phyloP scores from a whole-genome alignment of 2,888 invertebrate genomes.

The Megaustenia siamemsis region DNA sequence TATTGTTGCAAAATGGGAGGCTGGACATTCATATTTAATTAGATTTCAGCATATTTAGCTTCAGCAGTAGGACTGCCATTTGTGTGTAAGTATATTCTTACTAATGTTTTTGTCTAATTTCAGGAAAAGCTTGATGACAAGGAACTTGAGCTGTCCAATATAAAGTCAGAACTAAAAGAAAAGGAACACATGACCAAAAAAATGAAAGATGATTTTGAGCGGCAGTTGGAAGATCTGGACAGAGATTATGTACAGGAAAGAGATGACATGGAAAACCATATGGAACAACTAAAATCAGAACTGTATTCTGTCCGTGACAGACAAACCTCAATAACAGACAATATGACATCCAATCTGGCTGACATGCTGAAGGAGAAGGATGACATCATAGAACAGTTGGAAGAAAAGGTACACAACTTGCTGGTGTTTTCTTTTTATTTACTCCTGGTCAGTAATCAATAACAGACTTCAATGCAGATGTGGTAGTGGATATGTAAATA shows the following conservation, averaged over 20 bases:
- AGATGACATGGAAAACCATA: constrained; percentile 78
- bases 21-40: too few species aligned
- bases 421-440: too few species aligned
- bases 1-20: too few species aligned
- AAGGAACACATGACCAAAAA: constrained; percentile 68
- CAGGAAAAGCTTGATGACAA: constrained; percentile 69
- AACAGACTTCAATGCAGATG: too few species aligned
- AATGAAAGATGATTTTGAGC: constrained; percentile 68
- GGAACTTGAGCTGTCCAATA: constrained; percentile 60
- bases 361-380: constrained; percentile 92
- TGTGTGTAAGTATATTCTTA: too few species aligned
- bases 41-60: too few species aligned
- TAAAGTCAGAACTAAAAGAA: constrained; percentile 60
- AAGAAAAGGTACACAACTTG: constrained; percentile 88
- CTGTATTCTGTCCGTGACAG: constrained; percentile 90
- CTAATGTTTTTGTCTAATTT: neutral
- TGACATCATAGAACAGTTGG: constrained; percentile 90
- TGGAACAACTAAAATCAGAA: constrained; percentile 88
- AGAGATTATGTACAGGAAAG: constrained; percentile 76
- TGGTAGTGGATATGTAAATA: too few species aligned
- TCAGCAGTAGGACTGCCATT: too few species aligned
- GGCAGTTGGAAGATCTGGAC: constrained; percentile 71
- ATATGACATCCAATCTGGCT: constrained; percentile 73
- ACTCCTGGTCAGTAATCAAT: too few species aligned
- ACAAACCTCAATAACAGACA: constrained; percentile 81